Evolutionary conservation across 2,113 vertebrate species (phyloP), one percentile per base, ranked within the genome.

Genomic region (Ptilonorhynchus violaceus): DNA sequence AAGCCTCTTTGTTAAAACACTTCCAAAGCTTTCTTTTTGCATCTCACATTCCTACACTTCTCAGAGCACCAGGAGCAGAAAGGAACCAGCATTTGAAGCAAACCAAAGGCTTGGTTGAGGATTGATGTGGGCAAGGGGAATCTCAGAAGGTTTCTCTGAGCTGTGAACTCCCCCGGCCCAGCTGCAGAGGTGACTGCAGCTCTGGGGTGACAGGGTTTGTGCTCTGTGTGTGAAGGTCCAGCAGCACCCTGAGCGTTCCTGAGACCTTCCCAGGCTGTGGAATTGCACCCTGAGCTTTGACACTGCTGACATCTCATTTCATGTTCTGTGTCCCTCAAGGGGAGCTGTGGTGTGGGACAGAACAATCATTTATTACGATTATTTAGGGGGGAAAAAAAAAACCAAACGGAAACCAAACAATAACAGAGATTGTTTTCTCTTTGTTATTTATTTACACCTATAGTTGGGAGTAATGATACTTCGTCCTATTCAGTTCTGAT

Each of bases 51-150:
- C 79, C 76, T 80, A 28, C n/a, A 35, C 55, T 74, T 91, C 76
- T 89, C 82, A 79, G 42, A 76, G 52, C 70, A 93, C 50, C 44
- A 44, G 78, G 44, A 95, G 44, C 77, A 85, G 75, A 81, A 88
- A 93, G 77, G 86, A 92, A 86, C 55, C 37, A 66, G 60, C 81
- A 95, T 88, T 30, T 93, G 87, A 94, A 94, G 67, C 80, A 85
- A 92, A 95, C 80, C 58, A 93, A 79, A 96, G 94, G 13, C 68
- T n/a, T n/a, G n/a, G n/a, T n/a, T 66, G 59, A 68, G 76, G 66
- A 85, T 72, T 93, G 73, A 88, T 83, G 74, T 93, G 69, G 75
- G 41, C 76, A 69, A 85, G 35, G 30, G 70, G 55, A 76, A 76
- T 76, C 79, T 85, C 75, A 50, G 80, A 92, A 88, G 78, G 33